Base-by-base conservation (phyloP, 2,888 invertebrate species). In the Yponomeuta plumbellus region DNA sequence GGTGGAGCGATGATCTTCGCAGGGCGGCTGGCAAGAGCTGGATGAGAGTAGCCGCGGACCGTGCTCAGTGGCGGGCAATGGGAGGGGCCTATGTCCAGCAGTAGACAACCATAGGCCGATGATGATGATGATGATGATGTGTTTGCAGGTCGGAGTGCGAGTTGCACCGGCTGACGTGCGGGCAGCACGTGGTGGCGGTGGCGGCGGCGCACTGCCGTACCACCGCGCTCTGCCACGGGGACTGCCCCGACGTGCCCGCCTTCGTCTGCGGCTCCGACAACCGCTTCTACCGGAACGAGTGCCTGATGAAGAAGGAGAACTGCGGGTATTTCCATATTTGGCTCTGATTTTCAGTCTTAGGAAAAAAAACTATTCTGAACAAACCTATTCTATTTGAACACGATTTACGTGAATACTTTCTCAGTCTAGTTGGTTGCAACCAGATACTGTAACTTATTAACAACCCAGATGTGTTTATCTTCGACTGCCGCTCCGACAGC, bases 261-360 rank as follows among this genome's bases (percentile, higher is more conserved):
- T 97, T 96, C 79, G 96, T 97, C 65, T 97, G 97, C 80, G 97
- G 96, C 52, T 97, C 97, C 11, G 97, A 97, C 84, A 97, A 96
- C 84, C 94, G 96, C 79, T 96, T 97, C 81, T 97, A 97, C 85
- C 94, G 95, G 76, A 97, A 96, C 82, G 96, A 97, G 86, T 97
- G 97, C 78, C 94, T 97, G 80, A 97, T 97, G 97, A 96, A 96
- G 84, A 94, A 95, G 80, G 95, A 95, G 79, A 97, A 97, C 80
- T 97, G 97, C 87, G 97, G 96, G 96, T 95, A 77, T 52, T 8
- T 2, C 21, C 3, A 23, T 65, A 57, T 3, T 52, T 11, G 8
- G n/a, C 3, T 52, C 3, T n/a, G n/a, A n/a, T n/a, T n/a, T n/a
- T n/a, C n/a, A n/a, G n/a, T n/a, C n/a, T n/a, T n/a, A n/a, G n/a